Conservation (phyloP, 2,888 invertebrate species). For the Cosmopolites sordidus region DNA sequence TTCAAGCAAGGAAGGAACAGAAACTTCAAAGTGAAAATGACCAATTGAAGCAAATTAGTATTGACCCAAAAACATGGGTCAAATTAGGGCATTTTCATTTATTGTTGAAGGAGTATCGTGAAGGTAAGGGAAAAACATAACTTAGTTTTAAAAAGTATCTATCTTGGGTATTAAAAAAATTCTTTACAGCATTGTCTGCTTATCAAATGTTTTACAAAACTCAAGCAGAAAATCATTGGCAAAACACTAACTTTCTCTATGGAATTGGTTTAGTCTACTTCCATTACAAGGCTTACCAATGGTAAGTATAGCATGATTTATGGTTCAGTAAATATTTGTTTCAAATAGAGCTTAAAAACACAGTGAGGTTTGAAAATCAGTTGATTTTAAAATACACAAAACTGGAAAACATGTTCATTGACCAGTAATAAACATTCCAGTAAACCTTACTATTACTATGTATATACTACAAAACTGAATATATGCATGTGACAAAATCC, state of each 20-base stretch:
- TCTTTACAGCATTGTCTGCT: constrained; percentile 84
- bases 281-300: constrained; percentile 91
- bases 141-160: background rate
- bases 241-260: constrained; percentile 86
- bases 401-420: no score
- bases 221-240: constrained; percentile 74
- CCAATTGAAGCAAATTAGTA: constrained; percentile 62
- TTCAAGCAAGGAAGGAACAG: constrained; percentile 68
- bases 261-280: constrained; percentile 95
- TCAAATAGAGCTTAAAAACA: no score
- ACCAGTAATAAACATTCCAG: no score
- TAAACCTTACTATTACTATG: no score
- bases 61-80: constrained; percentile 87
- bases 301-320: constrained; percentile 68
- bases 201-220: constrained; percentile 89
- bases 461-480: no score
- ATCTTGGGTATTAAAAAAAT: no score
- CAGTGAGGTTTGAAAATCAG: no score
- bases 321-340: no score
- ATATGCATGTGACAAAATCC: no score
- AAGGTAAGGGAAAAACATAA: no score
- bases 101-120: constrained; percentile 85
- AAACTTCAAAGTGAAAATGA: constrained; percentile 45
- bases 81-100: constrained; percentile 95
- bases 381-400: no score